These are phyloP conservation scores for Drepana falcataria DNA, from an alignment of 2,888 invertebrate genomes.

Conservation along the genomic window DNA sequence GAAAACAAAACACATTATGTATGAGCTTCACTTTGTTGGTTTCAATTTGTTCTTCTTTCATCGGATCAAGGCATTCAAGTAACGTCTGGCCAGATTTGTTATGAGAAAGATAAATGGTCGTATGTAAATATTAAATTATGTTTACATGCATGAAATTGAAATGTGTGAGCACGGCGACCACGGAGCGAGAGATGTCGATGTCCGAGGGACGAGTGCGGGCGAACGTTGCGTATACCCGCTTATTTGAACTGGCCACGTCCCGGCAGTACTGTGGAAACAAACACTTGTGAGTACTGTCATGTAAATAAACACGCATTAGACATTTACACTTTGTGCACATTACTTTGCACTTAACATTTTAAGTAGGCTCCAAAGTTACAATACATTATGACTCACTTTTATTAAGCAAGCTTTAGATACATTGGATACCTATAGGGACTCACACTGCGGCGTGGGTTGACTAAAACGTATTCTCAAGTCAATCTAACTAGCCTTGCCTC, in stretches of 20 bases:
- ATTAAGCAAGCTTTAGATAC: neutral
- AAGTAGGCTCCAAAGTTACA: neutral
- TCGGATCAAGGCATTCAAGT: too few relatives aligned
- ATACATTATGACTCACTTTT: neutral
- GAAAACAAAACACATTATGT: too few relatives aligned
- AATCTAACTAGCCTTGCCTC: too few relatives aligned
- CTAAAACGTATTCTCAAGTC: too few relatives aligned
- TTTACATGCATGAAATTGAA: constrained; percentile 94
- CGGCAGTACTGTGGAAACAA: constrained; percentile 88
- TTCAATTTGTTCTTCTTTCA: too few relatives aligned
- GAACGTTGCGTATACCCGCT: constrained; percentile 92
- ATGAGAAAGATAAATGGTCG: constrained; percentile 9
- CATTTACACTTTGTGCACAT: neutral
- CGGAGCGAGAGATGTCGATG: constrained; percentile 95
- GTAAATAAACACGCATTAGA: neutral
- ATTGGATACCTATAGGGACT: too few relatives aligned
- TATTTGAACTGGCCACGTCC: constrained; percentile 92
- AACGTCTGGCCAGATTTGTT: neutral
- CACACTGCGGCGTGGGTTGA: too few relatives aligned
- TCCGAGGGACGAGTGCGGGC: constrained; percentile 95
- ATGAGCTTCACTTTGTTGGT: too few relatives aligned
- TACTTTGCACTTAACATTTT: neutral
- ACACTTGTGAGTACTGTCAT: neutral
- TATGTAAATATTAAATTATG: constrained; percentile 27
- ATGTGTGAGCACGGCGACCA: constrained; percentile 88